These are phyloP conservation scores for Rissa tridactyla DNA, from an alignment of 2,113 vertebrate genomes.

Conservation along the genomic window DNA sequence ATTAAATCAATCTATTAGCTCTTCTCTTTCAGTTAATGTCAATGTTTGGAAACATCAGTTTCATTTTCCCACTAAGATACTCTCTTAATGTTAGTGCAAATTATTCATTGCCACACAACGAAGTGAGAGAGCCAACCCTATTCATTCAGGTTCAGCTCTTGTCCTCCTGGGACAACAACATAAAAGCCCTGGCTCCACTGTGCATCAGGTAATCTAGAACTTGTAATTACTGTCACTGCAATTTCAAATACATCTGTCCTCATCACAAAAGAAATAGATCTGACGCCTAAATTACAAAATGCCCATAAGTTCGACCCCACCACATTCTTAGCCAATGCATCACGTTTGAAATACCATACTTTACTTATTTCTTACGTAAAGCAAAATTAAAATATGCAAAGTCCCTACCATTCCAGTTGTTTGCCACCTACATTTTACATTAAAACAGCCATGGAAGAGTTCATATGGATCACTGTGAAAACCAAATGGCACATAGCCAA, in stretches of 20 bases:
- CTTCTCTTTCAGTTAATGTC: not conserved
- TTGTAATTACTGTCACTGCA: constrained; percentile 22
- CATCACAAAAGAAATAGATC: not conserved
- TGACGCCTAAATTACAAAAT: not conserved
- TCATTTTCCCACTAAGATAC: not conserved
- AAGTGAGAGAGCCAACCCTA: not conserved
- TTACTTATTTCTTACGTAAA: not conserved
- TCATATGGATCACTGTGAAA: not conserved
- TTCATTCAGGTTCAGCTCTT: not conserved
- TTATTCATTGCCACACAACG: not conserved
- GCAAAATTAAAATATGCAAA: not conserved
- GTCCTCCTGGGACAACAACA: not conserved
- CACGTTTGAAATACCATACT: not conserved
- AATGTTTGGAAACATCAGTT: not conserved
- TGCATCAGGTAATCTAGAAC: constrained; percentile 24
- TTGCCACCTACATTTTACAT: constrained; percentile 2
- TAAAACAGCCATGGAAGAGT: not conserved
- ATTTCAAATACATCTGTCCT: constrained; percentile 1
- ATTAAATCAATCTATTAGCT: not conserved
- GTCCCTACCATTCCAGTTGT: not conserved
- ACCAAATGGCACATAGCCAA: constrained; percentile 37
- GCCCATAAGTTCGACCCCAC: not conserved
- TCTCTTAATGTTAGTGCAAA: not conserved
- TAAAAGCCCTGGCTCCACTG: not conserved
- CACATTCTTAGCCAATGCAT: not conserved